Base-by-base conservation (phyloP, 2,797 vertebrate species). In the Danio aesculapii region DNA sequence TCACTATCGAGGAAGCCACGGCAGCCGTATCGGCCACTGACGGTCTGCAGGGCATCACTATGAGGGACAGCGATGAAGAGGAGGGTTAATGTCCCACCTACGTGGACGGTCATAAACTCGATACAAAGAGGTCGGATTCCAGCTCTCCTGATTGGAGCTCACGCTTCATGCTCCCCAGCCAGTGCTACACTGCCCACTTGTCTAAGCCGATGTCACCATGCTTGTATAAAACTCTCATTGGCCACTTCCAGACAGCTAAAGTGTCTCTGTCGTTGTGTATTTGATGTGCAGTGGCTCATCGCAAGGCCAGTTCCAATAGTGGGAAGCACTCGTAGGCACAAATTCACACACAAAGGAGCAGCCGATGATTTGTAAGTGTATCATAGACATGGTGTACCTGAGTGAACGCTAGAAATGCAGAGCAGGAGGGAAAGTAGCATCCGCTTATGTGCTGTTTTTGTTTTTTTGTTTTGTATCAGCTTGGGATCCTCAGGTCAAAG, bases 11-110 rank as follows among this genome's bases (percentile, higher is more conserved):
- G 89, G 98, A 99, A 59, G 96, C 98, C 79, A 97, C 96, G 0
- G 92, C 93, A 11, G 94, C 96, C 0, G 97, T 98, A 43, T 96
- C 95, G 0, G 93, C 95, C 6, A 93, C 94, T 0, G 95, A 94
- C 57, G 95, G 95, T 81, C 96, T 98, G 84, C 96, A 97, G 90
- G 98, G 97, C 64, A 95, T 99, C 88, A 96, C 95, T 9, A 99
- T 99, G 97, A 97, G 95, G 83, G 97, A 99, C 94, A 99, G 97
- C 2, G 97, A 99, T 2, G 96, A 98, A 90, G 97, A 98, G 74
- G 96, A 97, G 55, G 95, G 96, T 59, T 97, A 92, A 93, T 79
- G 19, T 55, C 50, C 30, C 75, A 74, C 13, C 62, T 44, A 14
- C 21, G 14, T 13, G 53, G 53, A 61, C 13, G 1, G 16, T 59